Conservation (phyloP, 2,888 invertebrate genomes). For the Mylabris sibirica region DNA sequence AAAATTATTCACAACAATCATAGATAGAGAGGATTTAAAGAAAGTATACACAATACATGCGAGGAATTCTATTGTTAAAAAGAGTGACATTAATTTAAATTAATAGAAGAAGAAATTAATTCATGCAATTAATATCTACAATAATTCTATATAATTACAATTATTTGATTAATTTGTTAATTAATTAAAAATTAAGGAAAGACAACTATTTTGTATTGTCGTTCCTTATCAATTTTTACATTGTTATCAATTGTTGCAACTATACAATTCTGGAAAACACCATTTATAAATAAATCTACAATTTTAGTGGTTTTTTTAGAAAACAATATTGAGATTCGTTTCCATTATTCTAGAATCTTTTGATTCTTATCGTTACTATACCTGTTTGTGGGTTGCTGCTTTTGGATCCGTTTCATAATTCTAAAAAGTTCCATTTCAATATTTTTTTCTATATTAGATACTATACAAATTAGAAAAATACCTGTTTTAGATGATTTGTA, state of each 20-base stretch:
- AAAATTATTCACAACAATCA: background rate
- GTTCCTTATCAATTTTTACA: background rate
- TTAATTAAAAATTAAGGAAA: background rate
- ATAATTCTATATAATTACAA: background rate
- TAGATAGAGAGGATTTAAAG: background rate
- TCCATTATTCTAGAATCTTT: too few relatives aligned
- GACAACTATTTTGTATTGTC: background rate
- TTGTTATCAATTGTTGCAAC: background rate
- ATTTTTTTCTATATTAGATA: background rate
- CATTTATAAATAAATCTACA: background rate
- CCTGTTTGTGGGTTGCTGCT: background rate
- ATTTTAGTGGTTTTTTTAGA: background rate
- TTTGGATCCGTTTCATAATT: background rate
- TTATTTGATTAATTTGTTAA: background rate
- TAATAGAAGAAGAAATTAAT: background rate
- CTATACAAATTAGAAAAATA: constrained; percentile 21
- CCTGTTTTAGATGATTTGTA: constrained; percentile 30
- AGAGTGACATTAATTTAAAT: background rate
- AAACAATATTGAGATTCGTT: too few relatives aligned
- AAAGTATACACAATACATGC: background rate
- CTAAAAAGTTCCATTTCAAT: constrained; percentile 1
- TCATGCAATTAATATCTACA: background rate
- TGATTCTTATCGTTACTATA: background rate
- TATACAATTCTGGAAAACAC: background rate
- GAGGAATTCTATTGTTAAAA: background rate